phyloP scores from a whole-genome alignment of 2,797 vertebrate genomes.

The Hapalemur alaotrensis region DNA sequence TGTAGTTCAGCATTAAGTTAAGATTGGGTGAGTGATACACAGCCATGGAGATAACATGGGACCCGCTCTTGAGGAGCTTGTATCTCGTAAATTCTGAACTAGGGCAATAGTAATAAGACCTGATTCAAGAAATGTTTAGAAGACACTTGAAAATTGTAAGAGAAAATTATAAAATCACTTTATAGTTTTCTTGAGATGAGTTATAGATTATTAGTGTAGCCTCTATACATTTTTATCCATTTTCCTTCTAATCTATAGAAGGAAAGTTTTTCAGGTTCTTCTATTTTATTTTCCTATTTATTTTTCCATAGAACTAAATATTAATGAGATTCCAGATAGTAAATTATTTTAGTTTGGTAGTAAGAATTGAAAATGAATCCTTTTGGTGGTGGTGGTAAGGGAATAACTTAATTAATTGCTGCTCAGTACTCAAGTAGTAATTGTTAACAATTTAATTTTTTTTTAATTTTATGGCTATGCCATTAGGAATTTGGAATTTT shows the following conservation, averaged over 20 bases:
- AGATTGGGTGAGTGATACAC: not conserved
- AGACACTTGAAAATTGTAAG: not conserved
- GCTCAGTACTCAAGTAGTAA: not conserved
- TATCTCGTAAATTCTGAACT: not conserved
- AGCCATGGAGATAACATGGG: not conserved
- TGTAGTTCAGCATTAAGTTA: not conserved
- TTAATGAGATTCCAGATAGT: not conserved
- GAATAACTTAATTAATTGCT: constrained; percentile 51
- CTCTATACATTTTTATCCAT: not conserved
- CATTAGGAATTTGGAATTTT: not conserved
- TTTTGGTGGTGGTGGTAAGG: not conserved
- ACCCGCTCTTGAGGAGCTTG: not conserved
- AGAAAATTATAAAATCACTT: constrained; percentile 5
- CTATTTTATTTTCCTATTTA: not conserved
- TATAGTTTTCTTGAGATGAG: not conserved
- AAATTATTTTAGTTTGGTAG: constrained; percentile 49
- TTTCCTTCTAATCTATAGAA: not conserved
- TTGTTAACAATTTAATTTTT: not conserved
- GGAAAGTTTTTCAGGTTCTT: not conserved
- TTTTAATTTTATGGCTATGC: constrained; percentile 9
- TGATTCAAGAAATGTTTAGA: not conserved
- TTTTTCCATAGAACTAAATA: constrained; percentile 1
- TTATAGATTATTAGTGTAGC: not conserved
- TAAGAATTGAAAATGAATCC: constrained; percentile 61
- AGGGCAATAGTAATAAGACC: not conserved